Evolutionary conservation across 1,140 invertebrate genomes (phyloP), one percentile per base, ranked within the genome.

Genomic region (Nasonia vitripennis): DNA sequence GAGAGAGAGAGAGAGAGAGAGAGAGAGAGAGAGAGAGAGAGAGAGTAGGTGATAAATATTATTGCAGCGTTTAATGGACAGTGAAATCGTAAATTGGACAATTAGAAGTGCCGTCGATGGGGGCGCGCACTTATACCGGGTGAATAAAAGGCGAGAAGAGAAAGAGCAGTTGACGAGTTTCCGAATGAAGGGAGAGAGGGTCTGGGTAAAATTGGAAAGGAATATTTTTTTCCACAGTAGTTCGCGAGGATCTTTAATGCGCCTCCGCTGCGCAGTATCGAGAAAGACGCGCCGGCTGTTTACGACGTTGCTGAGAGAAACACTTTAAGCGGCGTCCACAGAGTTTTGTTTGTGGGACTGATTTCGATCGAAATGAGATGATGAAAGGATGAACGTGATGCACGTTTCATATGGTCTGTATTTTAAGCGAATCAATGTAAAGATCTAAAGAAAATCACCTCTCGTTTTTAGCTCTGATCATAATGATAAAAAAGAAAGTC

Each of bases 21-120:
- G 27, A 27, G 23, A 27, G 23, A 27, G 23, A 27, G 23, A 27
- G 23, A 27, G 23, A 27, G 23, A 62, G 3, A 37, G 5, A 37
- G 3, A 37, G 5, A 17, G 5, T 6, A 68, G 27, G 55, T 4
- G 55, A 81, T 84, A 73, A 84, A 84, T 79, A 84, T 84, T 84
- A 80, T 85, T 41, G 71, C 17, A 31, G 12, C 77, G 12, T 55
- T 34, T 73, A 70, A 85, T 79, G 77, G 68, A 31, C 77, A 17
- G 62, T 78, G n/a, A 83, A 75, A 67, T 83, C 31, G 81, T 55
- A 75, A 83, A 83, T 75, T 83, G 51, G 31, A 83, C 81, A 75
- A 83, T 83, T 83, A 83, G 81, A 75, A 41, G 68, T 11, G n/a
- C 6, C 27, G 6, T 71, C 68, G 17, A 71, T 23, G 67, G 67